Conservation (phyloP, 2,797 vertebrate species). For the Coracias cyanogaster region DNA sequence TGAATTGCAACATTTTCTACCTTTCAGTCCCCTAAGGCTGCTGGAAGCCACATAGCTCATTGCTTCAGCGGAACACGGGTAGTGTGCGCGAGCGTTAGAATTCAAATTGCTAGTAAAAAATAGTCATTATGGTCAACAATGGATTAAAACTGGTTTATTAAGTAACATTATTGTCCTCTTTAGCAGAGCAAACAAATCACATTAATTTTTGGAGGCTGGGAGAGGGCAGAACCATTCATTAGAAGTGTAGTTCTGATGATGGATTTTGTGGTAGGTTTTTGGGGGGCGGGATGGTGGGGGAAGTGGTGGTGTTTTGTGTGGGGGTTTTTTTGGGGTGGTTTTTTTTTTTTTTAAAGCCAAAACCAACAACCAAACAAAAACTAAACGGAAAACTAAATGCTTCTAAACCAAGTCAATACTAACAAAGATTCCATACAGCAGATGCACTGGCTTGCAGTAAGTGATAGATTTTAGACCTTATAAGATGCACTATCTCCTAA, state of each 20-base stretch:
- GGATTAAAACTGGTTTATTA: neutral
- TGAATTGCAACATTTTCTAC: neutral
- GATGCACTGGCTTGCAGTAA: neutral
- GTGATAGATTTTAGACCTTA: neutral
- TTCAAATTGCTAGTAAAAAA: conserved; percentile 38
- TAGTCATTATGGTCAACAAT: neutral
- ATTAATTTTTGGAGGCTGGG: neutral
- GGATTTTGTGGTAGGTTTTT: neutral
- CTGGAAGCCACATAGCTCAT: neutral
- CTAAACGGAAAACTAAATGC: neutral
- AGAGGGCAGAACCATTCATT: neutral
- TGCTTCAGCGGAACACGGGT: neutral
- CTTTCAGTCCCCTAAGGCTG: conserved; percentile 6
- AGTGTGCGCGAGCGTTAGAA: neutral
- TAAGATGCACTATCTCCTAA: neutral
- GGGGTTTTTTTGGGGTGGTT: neutral
- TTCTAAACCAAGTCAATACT: neutral
- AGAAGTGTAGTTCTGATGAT: neutral
- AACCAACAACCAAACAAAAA: too few species aligned
- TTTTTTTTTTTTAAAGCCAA: neutral
- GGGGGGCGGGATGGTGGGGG: too few species aligned
- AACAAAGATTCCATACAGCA: neutral
- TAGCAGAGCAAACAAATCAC: neutral
- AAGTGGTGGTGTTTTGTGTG: too few species aligned
- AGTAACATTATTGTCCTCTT: conserved; percentile 4